Evolutionary conservation across 37 sponge, comb jelly and placozoan species (phyloP).

Genomic region (Diacarnus erythraeanus): DNA sequence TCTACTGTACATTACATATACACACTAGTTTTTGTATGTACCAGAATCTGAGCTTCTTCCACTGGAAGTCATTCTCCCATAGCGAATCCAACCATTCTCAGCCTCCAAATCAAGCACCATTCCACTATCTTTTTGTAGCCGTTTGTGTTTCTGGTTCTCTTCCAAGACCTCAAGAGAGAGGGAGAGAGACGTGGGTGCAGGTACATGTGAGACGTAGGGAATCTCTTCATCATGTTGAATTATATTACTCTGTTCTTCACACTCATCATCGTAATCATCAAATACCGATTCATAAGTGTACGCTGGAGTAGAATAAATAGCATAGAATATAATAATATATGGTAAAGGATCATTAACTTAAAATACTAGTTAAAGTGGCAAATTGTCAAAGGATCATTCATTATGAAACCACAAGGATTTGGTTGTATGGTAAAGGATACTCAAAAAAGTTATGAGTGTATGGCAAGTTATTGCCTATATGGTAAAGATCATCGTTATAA

Average conservation of each 20-base stretch:
- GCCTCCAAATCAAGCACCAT: neutral
- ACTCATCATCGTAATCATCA: neutral
- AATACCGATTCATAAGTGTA: conserved; percentile 4
- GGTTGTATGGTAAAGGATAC: too few relatives aligned
- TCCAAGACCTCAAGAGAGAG: neutral
- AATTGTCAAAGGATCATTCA: too few relatives aligned
- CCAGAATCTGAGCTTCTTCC: neutral
- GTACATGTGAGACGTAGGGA: neutral
- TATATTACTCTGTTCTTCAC: neutral
- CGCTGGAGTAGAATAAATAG: neutral
- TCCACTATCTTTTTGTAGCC: neutral
- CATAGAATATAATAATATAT: neutral
- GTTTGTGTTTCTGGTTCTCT: neutral
- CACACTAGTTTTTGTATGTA: neutral
- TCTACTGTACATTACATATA: too few relatives aligned
- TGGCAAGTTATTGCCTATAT: too few relatives aligned
- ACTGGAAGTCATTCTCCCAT: neutral
- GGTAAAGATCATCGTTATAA: too few relatives aligned
- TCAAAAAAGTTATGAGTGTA: too few relatives aligned
- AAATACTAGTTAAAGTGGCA: too few relatives aligned
- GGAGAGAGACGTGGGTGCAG: neutral
- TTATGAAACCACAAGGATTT: too few relatives aligned
- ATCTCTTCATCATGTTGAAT: neutral
- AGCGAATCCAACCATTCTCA: neutral
- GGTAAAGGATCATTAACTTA: neutral